Evolutionary conservation across 2,113 vertebrate genomes (phyloP).

Genomic region (Myrmecophaga tridactyla): DNA sequence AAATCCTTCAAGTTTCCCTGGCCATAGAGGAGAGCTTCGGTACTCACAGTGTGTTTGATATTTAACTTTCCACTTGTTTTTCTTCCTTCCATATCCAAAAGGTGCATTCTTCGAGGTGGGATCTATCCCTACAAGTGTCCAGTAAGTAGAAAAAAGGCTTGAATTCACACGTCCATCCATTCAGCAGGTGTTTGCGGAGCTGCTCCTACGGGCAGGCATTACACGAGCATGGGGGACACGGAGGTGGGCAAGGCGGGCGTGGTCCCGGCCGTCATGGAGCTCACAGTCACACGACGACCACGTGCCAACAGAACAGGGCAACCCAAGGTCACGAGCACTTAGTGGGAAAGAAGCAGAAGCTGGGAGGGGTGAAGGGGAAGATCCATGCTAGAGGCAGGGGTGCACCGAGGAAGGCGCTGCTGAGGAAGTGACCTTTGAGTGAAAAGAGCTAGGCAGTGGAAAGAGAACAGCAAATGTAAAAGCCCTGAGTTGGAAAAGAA

Average conservation of each 20-base stretch:
- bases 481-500: neutral
- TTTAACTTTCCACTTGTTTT: neutral
- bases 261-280: neutral
- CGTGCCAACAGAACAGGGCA: neutral
- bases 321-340: rapidly evolving
- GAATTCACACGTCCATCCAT: neutral
- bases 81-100: neutral
- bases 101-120: neutral
- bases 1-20: neutral
- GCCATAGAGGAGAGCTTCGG: neutral
- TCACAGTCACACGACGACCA: neutral
- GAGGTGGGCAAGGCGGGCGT: neutral
- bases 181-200: neutral
- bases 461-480: neutral
- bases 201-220: neutral
- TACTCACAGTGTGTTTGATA: neutral
- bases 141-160: neutral
- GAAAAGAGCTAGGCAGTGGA: neutral
- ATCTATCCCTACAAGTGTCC: neutral
- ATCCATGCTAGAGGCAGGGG: rapidly evolving
- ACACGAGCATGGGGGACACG: neutral
- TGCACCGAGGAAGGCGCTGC: neutral
- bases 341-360: neutral
- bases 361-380: neutral
- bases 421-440: neutral